Evolutionary conservation across 2,888 invertebrate genomes (phyloP).

Genomic region (Diarsia brunnea): DNA sequence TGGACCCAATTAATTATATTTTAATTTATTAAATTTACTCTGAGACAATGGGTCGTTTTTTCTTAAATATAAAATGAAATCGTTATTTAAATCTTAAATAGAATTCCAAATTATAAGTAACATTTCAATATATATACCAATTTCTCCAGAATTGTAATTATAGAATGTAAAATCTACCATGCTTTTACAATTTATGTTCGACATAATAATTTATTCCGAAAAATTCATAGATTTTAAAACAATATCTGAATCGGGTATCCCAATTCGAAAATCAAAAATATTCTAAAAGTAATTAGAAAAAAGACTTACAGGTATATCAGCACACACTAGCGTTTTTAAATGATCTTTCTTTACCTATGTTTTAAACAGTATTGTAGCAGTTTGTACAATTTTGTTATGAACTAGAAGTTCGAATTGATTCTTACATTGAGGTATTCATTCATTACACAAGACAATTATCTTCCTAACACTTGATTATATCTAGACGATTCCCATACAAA

Average conservation of each 20-base stretch:
- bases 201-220: slow-evolving; percentile 81
- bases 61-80: slow-evolving; percentile 78
- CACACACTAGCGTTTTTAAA: slow-evolving; percentile 73
- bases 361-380: slow-evolving; percentile 66
- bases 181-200: slow-evolving; percentile 80
- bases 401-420: slow-evolving; percentile 70
- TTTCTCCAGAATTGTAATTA: slow-evolving; percentile 80
- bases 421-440: slow-evolving; percentile 80
- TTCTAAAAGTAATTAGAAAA: slow-evolving; percentile 70
- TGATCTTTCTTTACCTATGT: slow-evolving; percentile 56
- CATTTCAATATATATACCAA: slow-evolving; percentile 85
- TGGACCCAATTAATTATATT: slow-evolving; percentile 88
- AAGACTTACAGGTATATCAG: slow-evolving; percentile 72
- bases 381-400: slow-evolving; percentile 75
- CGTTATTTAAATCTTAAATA: slow-evolving; percentile 80
- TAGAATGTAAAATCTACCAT: slow-evolving; percentile 81
- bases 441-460: slow-evolving; percentile 80
- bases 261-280: slow-evolving; percentile 75
- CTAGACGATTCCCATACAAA: slow-evolving; percentile 75
- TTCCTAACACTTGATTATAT: slow-evolving; percentile 67
- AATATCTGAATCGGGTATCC: slow-evolving; percentile 74
- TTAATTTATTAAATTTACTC: slow-evolving; percentile 82
- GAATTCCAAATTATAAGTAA: slow-evolving; percentile 84
- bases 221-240: slow-evolving; percentile 70
- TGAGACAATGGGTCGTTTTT: slow-evolving; percentile 81